Conservation (phyloP, 2,113 vertebrate species). For the Muscicapa adusta region DNA sequence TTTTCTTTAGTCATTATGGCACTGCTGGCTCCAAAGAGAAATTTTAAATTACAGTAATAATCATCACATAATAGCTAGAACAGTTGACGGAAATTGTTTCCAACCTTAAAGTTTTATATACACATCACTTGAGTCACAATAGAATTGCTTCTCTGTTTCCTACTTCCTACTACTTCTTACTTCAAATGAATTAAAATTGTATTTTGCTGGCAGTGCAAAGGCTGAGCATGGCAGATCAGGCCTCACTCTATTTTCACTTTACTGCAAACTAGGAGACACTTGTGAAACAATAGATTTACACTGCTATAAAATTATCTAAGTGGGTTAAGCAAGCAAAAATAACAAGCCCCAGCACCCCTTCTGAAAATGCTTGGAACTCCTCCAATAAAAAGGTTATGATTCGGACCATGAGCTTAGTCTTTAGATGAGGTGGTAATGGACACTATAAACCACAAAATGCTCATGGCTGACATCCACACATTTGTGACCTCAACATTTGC, state of each 20-base stretch:
- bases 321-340: neutral
- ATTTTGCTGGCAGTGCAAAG: neutral
- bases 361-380: slow-evolving; percentile 15
- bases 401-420: neutral
- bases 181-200: slow-evolving; percentile 29
- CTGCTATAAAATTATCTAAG: neutral
- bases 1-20: neutral
- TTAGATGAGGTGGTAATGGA: neutral
- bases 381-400: slow-evolving; percentile 51
- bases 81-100: neutral
- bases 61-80: neutral
- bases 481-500: neutral
- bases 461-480: neutral
- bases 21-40: neutral
- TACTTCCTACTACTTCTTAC: neutral
- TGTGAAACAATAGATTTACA: neutral
- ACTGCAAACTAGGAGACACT: neutral
- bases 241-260: neutral
- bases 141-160: neutral
- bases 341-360: neutral
- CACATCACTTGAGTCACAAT: neutral
- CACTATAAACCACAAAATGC: neutral
- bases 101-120: neutral
- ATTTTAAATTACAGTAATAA: neutral
- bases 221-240: neutral